phyloP scores from a whole-genome alignment of 2,113 vertebrate species.

The Leucoraja erinaceus region DNA sequence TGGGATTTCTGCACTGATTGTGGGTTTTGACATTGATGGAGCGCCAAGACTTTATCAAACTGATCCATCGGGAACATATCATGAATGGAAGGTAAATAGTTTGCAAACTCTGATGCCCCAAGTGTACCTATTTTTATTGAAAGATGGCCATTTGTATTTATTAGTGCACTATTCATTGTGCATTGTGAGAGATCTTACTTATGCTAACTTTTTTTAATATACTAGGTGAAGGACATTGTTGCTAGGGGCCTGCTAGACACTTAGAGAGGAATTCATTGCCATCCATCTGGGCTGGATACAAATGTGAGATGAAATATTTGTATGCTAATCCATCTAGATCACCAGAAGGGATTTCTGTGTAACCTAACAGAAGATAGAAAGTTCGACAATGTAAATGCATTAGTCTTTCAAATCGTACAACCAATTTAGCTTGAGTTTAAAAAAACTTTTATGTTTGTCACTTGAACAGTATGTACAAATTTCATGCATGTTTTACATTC shows the following conservation, averaged over 20 bases:
- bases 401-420: neutral
- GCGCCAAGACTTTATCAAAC: slow-evolving; percentile 77
- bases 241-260: neutral
- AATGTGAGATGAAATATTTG: neutral
- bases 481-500: neutral
- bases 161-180: neutral
- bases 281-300: neutral
- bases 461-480: neutral
- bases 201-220: neutral
- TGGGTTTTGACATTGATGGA: slow-evolving; percentile 79
- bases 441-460: neutral
- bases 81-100: slow-evolving; percentile 76
- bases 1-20: slow-evolving; percentile 75
- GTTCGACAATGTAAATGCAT: neutral
- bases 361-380: neutral
- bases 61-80: slow-evolving; percentile 76
- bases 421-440: neutral
- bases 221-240: neutral
- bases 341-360: too few relatives aligned
- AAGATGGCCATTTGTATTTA: neutral
- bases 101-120: neutral
- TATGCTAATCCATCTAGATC: neutral
- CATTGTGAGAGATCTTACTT: neutral
- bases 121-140: neutral
- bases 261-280: neutral